Percentiles rank a stretch among this genome's conserved stretches.
Evolutionary conservation across 92 coral and sea anemone species (phyloP).

Genomic region (Bergia sp.): DNA sequence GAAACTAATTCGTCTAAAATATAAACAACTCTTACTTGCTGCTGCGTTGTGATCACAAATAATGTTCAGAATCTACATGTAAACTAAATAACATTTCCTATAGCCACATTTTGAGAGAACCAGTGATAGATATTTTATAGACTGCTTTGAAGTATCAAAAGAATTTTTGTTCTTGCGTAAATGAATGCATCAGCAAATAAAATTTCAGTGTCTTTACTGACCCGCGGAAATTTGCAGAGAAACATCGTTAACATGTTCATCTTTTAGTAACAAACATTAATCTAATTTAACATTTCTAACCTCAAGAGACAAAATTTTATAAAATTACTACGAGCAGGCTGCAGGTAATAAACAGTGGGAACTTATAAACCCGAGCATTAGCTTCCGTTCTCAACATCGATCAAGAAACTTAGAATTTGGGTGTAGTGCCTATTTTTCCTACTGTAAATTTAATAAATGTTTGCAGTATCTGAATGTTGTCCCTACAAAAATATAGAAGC

Average conservation of each 20-base stretch:
- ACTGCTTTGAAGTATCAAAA: neutral
- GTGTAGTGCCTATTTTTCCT: neutral
- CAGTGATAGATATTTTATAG: neutral
- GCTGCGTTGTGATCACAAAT: neutral
- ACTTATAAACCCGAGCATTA: neutral
- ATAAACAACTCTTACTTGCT: neutral
- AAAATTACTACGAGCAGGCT: neutral
- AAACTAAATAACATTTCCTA: neutral
- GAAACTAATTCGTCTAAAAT: neutral
- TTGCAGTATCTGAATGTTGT: neutral
- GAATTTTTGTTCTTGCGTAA: neutral
- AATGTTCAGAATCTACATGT: neutral
- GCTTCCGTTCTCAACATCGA: neutral
- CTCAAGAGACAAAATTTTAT: neutral
- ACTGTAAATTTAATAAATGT: neutral
- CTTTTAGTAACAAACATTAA: neutral
- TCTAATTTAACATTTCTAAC: neutral
- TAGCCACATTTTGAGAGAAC: neutral
- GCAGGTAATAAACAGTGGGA: slow-evolving; percentile 12
- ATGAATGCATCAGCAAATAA: neutral
- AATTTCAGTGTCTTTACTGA: neutral
- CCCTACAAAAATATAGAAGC: slow-evolving; percentile 6
- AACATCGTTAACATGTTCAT: neutral
- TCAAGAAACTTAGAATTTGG: slow-evolving; percentile 8
- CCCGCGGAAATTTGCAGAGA: neutral